These are phyloP conservation scores for Bujurquina vittata DNA, from an alignment of 2,113 vertebrate genomes.

Conservation along the genomic window DNA sequence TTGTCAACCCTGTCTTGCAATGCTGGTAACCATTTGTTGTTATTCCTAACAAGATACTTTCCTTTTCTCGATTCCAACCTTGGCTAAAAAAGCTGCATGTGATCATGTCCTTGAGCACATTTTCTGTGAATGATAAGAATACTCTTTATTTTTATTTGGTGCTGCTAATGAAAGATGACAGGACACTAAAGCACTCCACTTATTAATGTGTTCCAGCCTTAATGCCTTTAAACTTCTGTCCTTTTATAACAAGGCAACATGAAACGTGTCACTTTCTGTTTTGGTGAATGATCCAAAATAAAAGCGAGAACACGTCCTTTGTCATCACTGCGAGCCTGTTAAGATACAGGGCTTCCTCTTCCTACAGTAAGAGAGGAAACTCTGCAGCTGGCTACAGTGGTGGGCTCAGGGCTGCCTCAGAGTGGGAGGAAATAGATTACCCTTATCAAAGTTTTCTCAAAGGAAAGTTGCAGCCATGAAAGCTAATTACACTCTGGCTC, in stretches of 20 bases:
- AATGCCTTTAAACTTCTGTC: not conserved
- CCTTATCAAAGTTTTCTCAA: conserved; percentile 60
- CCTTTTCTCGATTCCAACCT: not conserved
- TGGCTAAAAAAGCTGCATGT: not conserved
- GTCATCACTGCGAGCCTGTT: not conserved
- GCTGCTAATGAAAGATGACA: not conserved
- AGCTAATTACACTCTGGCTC: conserved; percentile 63
- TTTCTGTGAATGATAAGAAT: not conserved
- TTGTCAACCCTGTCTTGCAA: not conserved
- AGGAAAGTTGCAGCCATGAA: conserved; percentile 54
- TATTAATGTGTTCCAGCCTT: not conserved
- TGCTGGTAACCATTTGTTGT: not conserved
- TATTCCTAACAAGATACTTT: not conserved
- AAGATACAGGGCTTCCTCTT: not conserved
- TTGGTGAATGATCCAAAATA: not conserved
- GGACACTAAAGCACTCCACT: not conserved
- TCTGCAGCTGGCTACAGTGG: conserved; percentile 32
- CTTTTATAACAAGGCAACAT: not conserved
- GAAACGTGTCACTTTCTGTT: not conserved
- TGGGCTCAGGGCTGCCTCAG: conserved; percentile 36
- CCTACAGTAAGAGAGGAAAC: not conserved
- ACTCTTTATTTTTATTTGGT: not conserved
- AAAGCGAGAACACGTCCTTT: not conserved
- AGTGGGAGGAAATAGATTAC: conserved; percentile 66
- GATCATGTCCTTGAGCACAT: not conserved